Percentiles rank a stretch among this genome's conserved stretches.
Evolutionary conservation across 2,797 vertebrate species (phyloP).

Genomic region (Spinus olivaceus): DNA sequence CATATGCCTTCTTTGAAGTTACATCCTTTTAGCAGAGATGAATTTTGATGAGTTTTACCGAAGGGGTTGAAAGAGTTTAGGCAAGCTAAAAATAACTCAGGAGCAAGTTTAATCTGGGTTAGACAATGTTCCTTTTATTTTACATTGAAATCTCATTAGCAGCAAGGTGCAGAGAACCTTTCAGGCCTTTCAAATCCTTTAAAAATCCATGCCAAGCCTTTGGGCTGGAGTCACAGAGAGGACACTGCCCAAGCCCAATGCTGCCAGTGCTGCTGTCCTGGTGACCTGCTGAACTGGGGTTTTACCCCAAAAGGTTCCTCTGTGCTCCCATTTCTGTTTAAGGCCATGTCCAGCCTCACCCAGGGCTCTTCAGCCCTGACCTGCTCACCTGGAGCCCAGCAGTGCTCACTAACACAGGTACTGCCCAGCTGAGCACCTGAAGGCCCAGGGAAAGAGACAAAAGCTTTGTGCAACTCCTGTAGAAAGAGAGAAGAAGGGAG

Average conservation of each 20-base stretch:
- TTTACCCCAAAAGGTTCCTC: background rate
- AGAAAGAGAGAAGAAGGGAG: background rate
- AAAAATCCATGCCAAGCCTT: background rate
- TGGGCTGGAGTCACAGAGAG: background rate
- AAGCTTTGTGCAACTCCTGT: fast-evolving
- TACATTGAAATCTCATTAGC: slow-evolving; percentile 58
- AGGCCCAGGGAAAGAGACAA: background rate
- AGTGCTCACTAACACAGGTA: background rate
- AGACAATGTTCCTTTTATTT: slow-evolving; percentile 51
- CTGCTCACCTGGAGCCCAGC: background rate
- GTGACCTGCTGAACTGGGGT: background rate
- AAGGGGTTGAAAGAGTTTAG: slow-evolving; percentile 48
- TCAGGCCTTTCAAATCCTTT: background rate
- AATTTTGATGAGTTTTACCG: slow-evolving; percentile 60
- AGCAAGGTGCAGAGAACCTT: background rate
- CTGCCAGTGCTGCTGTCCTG: background rate
- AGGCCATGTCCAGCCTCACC: background rate
- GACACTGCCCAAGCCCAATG: background rate
- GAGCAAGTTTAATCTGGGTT: slow-evolving; percentile 44
- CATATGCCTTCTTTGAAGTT: slow-evolving; percentile 62
- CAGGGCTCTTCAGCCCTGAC: background rate
- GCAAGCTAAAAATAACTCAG: slow-evolving; percentile 45
- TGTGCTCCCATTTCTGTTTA: background rate
- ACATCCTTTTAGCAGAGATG: slow-evolving; percentile 49
- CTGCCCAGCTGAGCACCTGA: background rate